Conservation (phyloP, 2,113 vertebrate genomes). For the Nothobranchius furzeri region DNA sequence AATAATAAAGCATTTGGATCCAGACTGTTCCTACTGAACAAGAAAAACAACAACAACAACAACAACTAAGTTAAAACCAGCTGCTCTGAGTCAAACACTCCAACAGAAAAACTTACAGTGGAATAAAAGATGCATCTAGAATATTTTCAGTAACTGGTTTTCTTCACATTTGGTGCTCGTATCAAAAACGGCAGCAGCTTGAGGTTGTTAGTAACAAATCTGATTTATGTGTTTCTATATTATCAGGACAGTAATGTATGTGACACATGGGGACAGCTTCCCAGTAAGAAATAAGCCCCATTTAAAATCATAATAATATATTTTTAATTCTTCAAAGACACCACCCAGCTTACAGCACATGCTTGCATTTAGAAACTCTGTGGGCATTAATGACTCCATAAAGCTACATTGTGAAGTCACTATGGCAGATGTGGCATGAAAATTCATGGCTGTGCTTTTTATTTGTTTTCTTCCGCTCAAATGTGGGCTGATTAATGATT, state of each 20-base stretch:
- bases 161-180: too few species aligned
- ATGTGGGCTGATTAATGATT: slow-evolving; percentile 48
- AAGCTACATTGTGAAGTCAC: slow-evolving; percentile 24
- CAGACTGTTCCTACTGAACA: too few species aligned
- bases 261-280: background rate
- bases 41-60: too few species aligned
- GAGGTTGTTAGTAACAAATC: too few species aligned
- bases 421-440: slow-evolving; percentile 23
- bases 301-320: too few species aligned
- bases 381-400: slow-evolving; percentile 52
- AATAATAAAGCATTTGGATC: too few species aligned
- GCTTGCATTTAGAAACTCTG: slow-evolving; percentile 33
- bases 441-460: slow-evolving; percentile 36
- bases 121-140: too few species aligned
- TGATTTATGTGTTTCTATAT: background rate
- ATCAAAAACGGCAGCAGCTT: too few species aligned
- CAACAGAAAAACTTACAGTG: too few species aligned
- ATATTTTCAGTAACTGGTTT: too few species aligned
- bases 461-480: slow-evolving; percentile 43
- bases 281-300: background rate
- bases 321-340: background rate
- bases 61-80: too few species aligned
- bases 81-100: too few species aligned
- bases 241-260: background rate
- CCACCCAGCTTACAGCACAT: background rate